Percentiles rank a stretch among this genome's conserved stretches.
These are phyloP conservation scores for Porites lobata DNA, from an alignment of 92 coral and sea anemone genomes.

Conservation along the genomic window DNA sequence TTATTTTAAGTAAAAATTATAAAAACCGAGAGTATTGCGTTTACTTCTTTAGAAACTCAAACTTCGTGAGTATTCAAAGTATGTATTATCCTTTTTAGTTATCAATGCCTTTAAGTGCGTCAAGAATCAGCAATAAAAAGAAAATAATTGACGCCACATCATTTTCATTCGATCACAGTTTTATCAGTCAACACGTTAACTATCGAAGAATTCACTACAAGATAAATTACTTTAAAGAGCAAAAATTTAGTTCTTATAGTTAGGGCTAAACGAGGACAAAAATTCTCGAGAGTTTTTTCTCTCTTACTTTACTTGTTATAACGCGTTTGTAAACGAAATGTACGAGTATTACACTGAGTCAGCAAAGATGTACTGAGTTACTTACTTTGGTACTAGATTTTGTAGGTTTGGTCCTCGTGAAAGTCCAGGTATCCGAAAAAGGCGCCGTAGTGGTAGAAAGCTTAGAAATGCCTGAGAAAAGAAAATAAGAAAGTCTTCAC, in stretches of 20 bases:
- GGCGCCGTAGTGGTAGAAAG: constrained; percentile 36
- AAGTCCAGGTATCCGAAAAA: constrained; percentile 41
- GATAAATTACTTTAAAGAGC: too few relatives aligned
- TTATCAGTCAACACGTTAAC: too few relatives aligned
- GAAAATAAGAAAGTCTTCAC: neutral
- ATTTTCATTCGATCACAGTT: too few relatives aligned
- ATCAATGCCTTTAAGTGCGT: too few relatives aligned
- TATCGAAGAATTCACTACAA: too few relatives aligned
- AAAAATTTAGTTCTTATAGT: neutral
- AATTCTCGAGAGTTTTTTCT: neutral
- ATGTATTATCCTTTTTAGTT: too few relatives aligned
- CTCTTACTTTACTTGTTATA: neutral
- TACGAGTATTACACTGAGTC: neutral
- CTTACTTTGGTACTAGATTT: constrained; percentile 53
- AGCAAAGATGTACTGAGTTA: neutral
- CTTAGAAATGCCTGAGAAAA: constrained; percentile 48
- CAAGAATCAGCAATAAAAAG: too few relatives aligned
- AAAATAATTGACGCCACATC: too few relatives aligned
- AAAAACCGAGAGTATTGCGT: too few relatives aligned
- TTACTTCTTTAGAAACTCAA: too few relatives aligned
- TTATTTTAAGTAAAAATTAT: too few relatives aligned
- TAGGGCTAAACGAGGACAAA: neutral
- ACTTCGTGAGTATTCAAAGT: too few relatives aligned
- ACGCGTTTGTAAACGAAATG: neutral
- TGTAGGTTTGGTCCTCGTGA: constrained; percentile 37